phyloP scores from a whole-genome alignment of 2,888 invertebrate species.

The Nowickia ferox region DNA sequence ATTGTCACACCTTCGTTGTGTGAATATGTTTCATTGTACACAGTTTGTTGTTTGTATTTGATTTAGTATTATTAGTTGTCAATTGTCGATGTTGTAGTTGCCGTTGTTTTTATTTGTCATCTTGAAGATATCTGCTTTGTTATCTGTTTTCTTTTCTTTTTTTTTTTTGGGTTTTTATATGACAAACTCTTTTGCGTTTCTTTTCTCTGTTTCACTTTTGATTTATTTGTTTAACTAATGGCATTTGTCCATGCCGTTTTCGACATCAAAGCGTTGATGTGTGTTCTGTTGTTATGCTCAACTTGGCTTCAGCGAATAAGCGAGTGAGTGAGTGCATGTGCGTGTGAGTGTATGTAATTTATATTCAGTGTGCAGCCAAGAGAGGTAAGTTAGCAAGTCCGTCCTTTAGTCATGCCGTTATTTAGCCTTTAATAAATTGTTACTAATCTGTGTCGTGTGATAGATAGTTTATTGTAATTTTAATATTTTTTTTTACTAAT shows the following conservation, averaged over 20 bases:
- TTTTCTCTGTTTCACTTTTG: slow-evolving; percentile 26
- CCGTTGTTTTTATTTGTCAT: slow-evolving; percentile 40
- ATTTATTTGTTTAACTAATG: slow-evolving; percentile 65
- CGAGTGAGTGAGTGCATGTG: neutral
- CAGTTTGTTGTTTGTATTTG: slow-evolving; percentile 34
- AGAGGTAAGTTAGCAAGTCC: neutral
- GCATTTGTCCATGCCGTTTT: slow-evolving; percentile 40
- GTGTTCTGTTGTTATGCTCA: neutral
- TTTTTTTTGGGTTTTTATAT: slow-evolving; percentile 1
- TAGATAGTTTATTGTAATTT: neutral
- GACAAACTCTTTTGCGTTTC: slow-evolving; percentile 30
- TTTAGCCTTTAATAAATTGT: slow-evolving; percentile 38
- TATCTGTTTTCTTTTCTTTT: slow-evolving; percentile 1
- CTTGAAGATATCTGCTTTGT: slow-evolving; percentile 35
- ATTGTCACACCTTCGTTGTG: slow-evolving; percentile 70
- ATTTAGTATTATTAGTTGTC: slow-evolving; percentile 44
- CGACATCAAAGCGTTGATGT: slow-evolving; percentile 42
- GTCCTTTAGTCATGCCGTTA: neutral
- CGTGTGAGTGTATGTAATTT: neutral
- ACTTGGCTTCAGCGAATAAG: neutral
- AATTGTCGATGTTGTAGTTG: slow-evolving; percentile 15
- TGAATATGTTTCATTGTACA: slow-evolving; percentile 61
- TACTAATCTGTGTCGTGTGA: slow-evolving; percentile 37
- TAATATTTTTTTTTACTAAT: neutral
- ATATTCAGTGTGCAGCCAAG: slow-evolving; percentile 29